Conservation (phyloP, 2,888 invertebrate species). For the Vesta saturnalis region DNA sequence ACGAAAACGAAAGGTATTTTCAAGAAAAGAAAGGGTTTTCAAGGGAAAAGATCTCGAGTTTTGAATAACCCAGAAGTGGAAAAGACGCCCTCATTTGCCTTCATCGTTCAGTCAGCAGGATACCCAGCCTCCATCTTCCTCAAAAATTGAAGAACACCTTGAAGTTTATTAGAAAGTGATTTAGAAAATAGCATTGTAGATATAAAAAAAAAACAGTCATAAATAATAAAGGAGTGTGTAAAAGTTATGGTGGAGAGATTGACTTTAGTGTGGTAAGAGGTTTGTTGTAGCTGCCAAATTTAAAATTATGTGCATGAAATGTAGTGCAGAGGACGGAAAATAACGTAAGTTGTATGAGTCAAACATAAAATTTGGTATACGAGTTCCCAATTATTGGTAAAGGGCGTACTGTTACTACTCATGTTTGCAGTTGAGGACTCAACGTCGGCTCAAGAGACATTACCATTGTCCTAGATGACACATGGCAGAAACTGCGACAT, state of each 20-base stretch:
- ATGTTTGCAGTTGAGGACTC: no score
- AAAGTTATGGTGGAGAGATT: no score
- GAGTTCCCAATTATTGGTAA: background rate
- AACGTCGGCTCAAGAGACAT: background rate
- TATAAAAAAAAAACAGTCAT: background rate
- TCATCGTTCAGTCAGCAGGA: no score
- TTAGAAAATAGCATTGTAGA: background rate
- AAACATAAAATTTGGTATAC: background rate
- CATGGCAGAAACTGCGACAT: background rate
- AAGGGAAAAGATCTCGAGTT: background rate
- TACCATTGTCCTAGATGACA: background rate
- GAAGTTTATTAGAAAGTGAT: no score
- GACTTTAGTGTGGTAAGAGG: background rate
- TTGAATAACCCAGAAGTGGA: background rate
- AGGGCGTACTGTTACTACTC: no score
- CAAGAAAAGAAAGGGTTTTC: background rate
- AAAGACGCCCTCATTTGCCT: background rate
- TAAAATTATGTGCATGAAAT: background rate
- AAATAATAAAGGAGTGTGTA: background rate
- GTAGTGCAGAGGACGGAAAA: background rate
- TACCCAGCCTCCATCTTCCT: no score
- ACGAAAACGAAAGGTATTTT: background rate
- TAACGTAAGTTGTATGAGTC: background rate
- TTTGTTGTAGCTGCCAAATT: background rate
- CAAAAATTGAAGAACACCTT: no score